These are phyloP conservation scores for Pantelozetes paolii DNA, from an alignment of 2,888 invertebrate species.

Conservation along the genomic window DNA sequence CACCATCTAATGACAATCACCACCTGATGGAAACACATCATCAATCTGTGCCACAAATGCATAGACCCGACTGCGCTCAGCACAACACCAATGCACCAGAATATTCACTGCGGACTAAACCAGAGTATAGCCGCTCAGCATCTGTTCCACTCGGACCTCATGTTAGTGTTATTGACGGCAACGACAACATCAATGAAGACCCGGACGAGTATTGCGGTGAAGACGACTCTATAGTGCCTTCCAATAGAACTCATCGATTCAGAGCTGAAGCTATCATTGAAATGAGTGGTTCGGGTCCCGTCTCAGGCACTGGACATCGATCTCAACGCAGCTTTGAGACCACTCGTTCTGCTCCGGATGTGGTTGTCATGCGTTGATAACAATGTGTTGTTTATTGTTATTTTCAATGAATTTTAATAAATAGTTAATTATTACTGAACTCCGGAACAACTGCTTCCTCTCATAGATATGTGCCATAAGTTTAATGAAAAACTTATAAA, in stretches of 20 bases:
- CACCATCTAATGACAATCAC: conserved; percentile 38
- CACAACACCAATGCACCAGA: conserved; percentile 20
- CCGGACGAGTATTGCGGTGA: conserved; percentile 28
- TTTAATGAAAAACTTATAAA: neutral
- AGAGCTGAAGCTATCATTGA: conserved; percentile 42
- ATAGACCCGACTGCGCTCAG: conserved; percentile 38
- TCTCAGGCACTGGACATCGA: conserved; percentile 20
- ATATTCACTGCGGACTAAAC: conserved; percentile 12
- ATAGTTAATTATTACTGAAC: neutral
- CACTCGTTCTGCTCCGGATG: conserved; percentile 46
- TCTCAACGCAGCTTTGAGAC: conserved; percentile 45
- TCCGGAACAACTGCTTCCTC: neutral
- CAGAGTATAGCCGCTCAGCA: conserved; percentile 14
- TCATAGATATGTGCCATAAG: conserved; percentile 13
- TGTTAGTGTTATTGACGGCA: conserved; percentile 11
- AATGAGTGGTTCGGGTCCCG: conserved; percentile 31
- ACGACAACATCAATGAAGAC: neutral
- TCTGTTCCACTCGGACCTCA: conserved; percentile 26
- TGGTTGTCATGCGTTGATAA: conserved; percentile 46
- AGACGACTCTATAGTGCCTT: conserved; percentile 39
- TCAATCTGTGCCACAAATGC: conserved; percentile 27
- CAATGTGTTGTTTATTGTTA: neutral
- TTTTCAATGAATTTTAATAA: neutral
- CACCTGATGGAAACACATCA: conserved; percentile 25
- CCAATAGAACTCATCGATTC: conserved; percentile 37